Percentiles rank a stretch among this genome's conserved stretches.
Conservation (phyloP, 2,797 vertebrate genomes). For the Myiotriccus ornatus region DNA sequence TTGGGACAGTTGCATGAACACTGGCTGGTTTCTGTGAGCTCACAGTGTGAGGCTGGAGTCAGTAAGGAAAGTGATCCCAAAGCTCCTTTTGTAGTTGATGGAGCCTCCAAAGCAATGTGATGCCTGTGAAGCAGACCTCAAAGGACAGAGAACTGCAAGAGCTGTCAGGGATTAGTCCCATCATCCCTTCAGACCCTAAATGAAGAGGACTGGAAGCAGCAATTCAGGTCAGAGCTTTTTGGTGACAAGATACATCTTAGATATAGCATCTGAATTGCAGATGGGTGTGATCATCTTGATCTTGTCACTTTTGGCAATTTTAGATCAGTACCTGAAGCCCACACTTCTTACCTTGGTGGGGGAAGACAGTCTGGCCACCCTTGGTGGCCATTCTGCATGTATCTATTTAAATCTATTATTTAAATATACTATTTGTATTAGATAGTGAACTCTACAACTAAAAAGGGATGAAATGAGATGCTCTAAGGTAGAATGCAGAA, state of each 20-base stretch:
- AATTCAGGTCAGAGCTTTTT: not conserved
- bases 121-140: not conserved
- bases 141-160: not conserved
- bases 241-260: not conserved
- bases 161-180: not conserved
- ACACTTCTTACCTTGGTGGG: fast-evolving
- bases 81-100: not conserved
- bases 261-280: not conserved
- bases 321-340: not conserved
- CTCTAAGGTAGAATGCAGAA: not conserved
- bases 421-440: not conserved
- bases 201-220: not conserved
- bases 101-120: not conserved
- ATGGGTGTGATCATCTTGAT: not conserved
- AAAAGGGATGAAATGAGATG: not conserved
- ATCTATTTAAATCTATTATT: not conserved
- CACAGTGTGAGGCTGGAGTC: not conserved
- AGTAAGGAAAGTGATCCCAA: not conserved
- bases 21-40: not conserved
- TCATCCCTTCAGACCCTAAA: not conserved
- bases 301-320: not conserved
- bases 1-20: not conserved
- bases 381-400: not conserved
- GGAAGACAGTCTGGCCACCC: no score
- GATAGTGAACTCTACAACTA: not conserved